Evolutionary conservation across 1,140 invertebrate genomes (phyloP), one percentile per base, ranked within the genome.

Genomic region (Colletes gigas): DNA sequence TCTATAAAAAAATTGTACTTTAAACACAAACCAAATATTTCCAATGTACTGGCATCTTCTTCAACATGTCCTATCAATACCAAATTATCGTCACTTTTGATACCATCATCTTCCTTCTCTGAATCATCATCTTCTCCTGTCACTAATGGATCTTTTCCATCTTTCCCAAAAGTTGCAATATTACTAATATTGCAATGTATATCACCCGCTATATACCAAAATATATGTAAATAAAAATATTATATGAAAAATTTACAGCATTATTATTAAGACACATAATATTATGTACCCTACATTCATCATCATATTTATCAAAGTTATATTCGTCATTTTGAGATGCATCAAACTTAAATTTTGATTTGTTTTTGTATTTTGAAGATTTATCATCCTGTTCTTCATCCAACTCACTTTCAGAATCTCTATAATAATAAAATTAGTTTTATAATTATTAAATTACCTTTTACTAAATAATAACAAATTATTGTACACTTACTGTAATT

Each of bases 41-140:
- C 98, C 83, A 99, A 93, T 70, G 96, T 94, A 89, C 96, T 96
- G 30, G 96, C 95, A 94, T 98, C 97, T 81, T 96, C 96, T 86
- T 98, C 96, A 17, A 98, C 96, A 90, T 96, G 97, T 0, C 98
- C 98, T n/a, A 97, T 95, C 17, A 98, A 91, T 44, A 99, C 93
- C n/a, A 99, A 93, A 94, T 99, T 99, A 90, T 99, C 98, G 85
- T 95, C 95, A n/a, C 96, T 94, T 92, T 97, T 97, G 41, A 99
- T 98, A 50, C 96, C 94, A 91, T 98, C 97, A 94, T 99, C 98
- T 90, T 98, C 98, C 88, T 97, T 96, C 88, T 98, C 97, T 83
- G 97, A 98, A 90, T 98, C 97, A 75, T 95, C 93, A 85, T 96
- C 95, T 77, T 95, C 68, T 12, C 81, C 94, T 12, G 95, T 95